Base-by-base conservation (phyloP, 2,888 invertebrate species). In the Mellilla xanthometata region DNA sequence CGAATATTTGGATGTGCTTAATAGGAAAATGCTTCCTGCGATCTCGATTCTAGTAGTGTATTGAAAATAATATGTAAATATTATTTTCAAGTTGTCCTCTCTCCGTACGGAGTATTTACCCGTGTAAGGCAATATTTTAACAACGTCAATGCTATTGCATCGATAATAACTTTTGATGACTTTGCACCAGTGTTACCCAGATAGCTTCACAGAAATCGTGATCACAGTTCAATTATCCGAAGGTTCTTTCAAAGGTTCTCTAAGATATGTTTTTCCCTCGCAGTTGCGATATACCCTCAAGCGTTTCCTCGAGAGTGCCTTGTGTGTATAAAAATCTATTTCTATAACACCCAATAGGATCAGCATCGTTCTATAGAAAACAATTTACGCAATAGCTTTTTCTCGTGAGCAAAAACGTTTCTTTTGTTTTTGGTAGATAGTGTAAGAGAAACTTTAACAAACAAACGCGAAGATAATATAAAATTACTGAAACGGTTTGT, bases 201-300 rank as follows among this genome's bases (percentile, higher is more conserved):
- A n/a, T 27, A 8, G 19, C 11, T 28, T 12, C 28, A 12, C 26
- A 19, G 12, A 11, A 24, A 35, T 24, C 26, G 13, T 27, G 44
- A 39, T 45, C 44, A 24, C 29, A 30, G 30, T 39, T 45, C 34
- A 45, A 45, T 45, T 45, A 39, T 39, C 15, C 23, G 36, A 26
- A 13, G 12, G 26, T 35, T 34, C 40, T 50, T 46, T 36, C 28
- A 38, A 33, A 42, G 33, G 30, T 33, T 42, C 38, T 38, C 22
- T 11, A 36, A 34, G 33, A 12, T 39, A 33, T 33, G 42, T 49
- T 63, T 65, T 57, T 51, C 48, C 59, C 62, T 62, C 60, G 51
- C 57, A 60, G 56, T 52, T 48, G 39, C 57, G 50, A 60, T 56
- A 56, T 45, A 45, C 65, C 73, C 68, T 34, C 49, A 43, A 67